These are phyloP conservation scores for Camponotus pennsylvanicus DNA, from an alignment of 1,140 invertebrate species.

Conservation along the genomic window DNA sequence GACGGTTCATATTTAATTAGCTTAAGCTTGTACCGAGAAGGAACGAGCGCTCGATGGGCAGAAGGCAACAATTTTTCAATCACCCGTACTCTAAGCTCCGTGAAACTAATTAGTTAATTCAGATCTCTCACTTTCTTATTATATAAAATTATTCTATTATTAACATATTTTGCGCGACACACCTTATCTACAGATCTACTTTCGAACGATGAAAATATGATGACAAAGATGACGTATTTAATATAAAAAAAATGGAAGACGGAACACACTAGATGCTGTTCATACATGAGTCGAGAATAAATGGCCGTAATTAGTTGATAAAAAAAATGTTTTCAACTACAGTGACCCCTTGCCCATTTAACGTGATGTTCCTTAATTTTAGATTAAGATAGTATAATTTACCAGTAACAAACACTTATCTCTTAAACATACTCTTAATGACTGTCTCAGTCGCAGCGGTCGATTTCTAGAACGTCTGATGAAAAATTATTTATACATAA, in stretches of 20 bases:
- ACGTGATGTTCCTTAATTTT: constrained; percentile 74
- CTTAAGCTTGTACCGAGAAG: constrained; percentile 60
- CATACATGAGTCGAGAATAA: background rate
- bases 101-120: no score
- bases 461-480: constrained; percentile 69
- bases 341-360: constrained; percentile 63
- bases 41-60: constrained; percentile 75
- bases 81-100: no score
- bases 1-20: constrained; percentile 57
- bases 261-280: background rate
- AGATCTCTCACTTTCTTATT: no score
- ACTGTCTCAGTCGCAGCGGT: constrained; percentile 66
- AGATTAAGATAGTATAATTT: constrained; percentile 75
- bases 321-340: constrained; percentile 41
- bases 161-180: background rate
- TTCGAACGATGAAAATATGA: background rate
- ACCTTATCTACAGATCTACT: background rate
- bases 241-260: background rate
- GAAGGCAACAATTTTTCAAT: background rate
- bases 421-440: constrained; percentile 70
- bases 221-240: background rate
- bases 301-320: no score
- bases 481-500: background rate
- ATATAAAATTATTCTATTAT: no score
- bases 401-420: constrained; percentile 68